A percentile compares a stretch with the other conserved stretches of the same genome.
Conservation (phyloP, 2,797 vertebrate species). For the Enteromius viviparus region DNA sequence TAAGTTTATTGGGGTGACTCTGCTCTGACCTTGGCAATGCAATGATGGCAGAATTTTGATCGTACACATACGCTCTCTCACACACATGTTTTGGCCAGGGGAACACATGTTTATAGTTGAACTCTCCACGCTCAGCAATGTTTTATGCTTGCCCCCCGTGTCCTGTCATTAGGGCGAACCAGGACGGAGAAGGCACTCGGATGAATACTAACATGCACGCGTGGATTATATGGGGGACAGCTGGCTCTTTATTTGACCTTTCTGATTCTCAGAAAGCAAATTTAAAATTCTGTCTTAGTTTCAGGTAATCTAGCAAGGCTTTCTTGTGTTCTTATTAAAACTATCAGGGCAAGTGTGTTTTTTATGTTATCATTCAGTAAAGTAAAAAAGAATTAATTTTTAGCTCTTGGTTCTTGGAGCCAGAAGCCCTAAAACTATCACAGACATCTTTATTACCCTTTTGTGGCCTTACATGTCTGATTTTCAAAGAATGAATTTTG, state of each 20-base stretch:
- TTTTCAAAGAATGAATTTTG: conserved; percentile 1
- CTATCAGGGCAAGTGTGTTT: background rate
- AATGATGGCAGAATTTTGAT: conserved; percentile 24
- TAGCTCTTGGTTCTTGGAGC: background rate
- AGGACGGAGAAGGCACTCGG: background rate
- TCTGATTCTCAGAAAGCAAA: conserved; percentile 28
- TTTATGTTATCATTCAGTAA: background rate
- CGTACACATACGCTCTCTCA: background rate
- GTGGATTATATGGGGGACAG: conserved; percentile 18
- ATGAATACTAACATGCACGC: conserved; percentile 45
- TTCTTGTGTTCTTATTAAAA: background rate
- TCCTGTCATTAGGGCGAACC: conserved; percentile 32
- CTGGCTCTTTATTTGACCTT: conserved; percentile 53
- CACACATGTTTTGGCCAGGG: conserved; percentile 29
- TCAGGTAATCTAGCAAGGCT: conserved; percentile 2
- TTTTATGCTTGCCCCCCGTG: conserved; percentile 43
- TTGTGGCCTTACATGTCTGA: background rate
- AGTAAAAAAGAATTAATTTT: background rate
- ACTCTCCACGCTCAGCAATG: conserved; percentile 38
- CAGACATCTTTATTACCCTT: background rate
- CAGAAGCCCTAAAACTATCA: background rate
- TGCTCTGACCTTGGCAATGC: conserved; percentile 36
- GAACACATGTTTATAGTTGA: conserved; percentile 54
- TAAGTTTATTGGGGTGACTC: conserved; percentile 31
- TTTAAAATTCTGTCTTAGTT: conserved; percentile 17